Base-by-base conservation (phyloP, 1,140 invertebrate species). In the Trachymyrmex septentrionalis region DNA sequence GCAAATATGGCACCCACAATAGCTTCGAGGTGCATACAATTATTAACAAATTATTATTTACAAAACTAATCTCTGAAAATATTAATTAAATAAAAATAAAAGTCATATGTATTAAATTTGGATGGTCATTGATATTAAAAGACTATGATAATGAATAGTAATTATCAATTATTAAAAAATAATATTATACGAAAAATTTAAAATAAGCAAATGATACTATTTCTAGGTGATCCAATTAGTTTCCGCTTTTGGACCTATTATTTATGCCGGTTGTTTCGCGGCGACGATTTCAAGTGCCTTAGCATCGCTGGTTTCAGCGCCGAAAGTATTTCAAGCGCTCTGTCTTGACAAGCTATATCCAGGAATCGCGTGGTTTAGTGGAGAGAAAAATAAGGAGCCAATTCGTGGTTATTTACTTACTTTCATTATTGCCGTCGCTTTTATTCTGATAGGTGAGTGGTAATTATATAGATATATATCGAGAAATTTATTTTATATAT, bases 321-420 rank as follows among this genome's bases (percentile, higher is more conserved):
- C 99, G 0, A 98, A 98, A 96, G 97, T 98, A 0, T 98, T 99
- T 92, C 98, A 99, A 97, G 99, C 99, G 67, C 96, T 99, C 6
- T 99, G 99, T 93, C 98, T 99, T 93, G 99, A 99, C 94, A 98
- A 98, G 91, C 95, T 99, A 19, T 99, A 99, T 95, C 99, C 99
- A 0, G 97, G 97, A 86, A 97, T 99, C 85, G 96, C 97, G 76
- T 97, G 98, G 96, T 99, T 99, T 95, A 98, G 97, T 63, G 98
- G 98, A 92, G 98, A 99, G 16, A 99, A 98, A 93, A 98, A 99
- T 30, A 97, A 97, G 92, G 99, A 99, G 94, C 99, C 99, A 0
- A 96, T 99, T 34, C 96, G 98, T 76, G 99, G 98, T 19, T 99
- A 99, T 92, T 95, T 99, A 24, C 96, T 99, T 0, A 98, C 98